Evolutionary conservation across 1,140 invertebrate genomes (phyloP).

Genomic region (Planococcus citri): DNA sequence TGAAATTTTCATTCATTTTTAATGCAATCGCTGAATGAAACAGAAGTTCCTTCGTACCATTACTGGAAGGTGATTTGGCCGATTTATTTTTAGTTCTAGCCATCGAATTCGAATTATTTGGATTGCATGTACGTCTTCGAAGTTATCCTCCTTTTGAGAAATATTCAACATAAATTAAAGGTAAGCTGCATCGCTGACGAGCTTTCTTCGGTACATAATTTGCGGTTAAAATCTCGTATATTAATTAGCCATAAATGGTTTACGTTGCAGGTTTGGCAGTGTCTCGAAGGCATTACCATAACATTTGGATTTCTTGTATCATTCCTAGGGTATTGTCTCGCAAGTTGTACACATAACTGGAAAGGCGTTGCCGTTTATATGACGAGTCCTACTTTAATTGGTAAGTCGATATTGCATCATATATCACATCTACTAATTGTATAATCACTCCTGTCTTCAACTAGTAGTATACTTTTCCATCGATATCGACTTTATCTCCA

Average conservation of each 20-base stretch:
- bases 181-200: neutral
- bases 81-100: constrained; percentile 11
- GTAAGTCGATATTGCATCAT: neutral
- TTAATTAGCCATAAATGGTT: neutral
- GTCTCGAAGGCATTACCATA: constrained; percentile 1
- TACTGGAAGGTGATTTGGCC: constrained; percentile 15
- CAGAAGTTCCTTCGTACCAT: too few relatives aligned
- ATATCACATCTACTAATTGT: too few relatives aligned
- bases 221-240: too few relatives aligned
- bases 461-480: too few relatives aligned
- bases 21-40: neutral
- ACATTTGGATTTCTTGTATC: neutral
- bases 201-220: too few relatives aligned
- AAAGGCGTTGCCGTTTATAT: constrained; percentile 18
- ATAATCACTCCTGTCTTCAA: too few relatives aligned
- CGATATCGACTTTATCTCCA: too few relatives aligned
- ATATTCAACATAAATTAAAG: neutral
- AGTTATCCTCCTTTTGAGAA: neutral
- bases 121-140: constrained; percentile 1
- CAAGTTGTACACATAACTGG: constrained; percentile 14
- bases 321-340: neutral
- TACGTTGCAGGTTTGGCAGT: constrained; percentile 19
- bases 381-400: constrained; percentile 15
- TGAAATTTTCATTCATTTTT: neutral
- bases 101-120: neutral